A percentile compares a stretch with the other conserved stretches of the same genome.
These are phyloP conservation scores for Caenorhabditis sp. DNA, from an alignment of 2,888 invertebrate genomes.

Conservation along the genomic window DNA sequence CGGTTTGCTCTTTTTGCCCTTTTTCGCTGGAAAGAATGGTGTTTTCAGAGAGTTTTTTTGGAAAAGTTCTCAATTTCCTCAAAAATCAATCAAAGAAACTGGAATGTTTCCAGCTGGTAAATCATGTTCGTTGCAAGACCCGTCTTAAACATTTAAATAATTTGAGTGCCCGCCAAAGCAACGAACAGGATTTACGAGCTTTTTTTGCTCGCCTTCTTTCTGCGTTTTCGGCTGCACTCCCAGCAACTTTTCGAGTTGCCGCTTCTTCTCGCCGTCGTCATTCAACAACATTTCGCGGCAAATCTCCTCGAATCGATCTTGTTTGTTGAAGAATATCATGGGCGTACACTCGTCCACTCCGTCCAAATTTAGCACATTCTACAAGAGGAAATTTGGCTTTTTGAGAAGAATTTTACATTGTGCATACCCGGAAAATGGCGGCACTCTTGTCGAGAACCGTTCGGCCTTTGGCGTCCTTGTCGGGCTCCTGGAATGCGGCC, in stretches of 20 bases:
- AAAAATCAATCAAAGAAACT: no score
- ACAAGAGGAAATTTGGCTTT: conserved; percentile 10
- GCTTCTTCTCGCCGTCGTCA: conserved; percentile 49
- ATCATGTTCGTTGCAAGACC: no score
- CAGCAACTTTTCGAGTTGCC: conserved; percentile 42
- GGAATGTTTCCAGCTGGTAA: no score
- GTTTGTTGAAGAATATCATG: conserved; percentile 77
- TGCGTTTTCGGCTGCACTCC: conserved; percentile 44
- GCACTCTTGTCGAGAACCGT: conserved; percentile 74
- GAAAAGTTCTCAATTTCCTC: no score
- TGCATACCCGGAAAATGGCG: conserved; percentile 51
- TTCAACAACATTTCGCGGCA: conserved; percentile 50
- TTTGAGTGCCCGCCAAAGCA: no score
- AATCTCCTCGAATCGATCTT: conserved; percentile 73
- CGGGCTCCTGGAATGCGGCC: conserved; percentile 73
- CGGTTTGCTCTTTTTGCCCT: conserved; percentile 41
- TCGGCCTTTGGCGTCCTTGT: conserved; percentile 64
- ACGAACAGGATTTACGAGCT: no score
- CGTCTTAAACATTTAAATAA: no score
- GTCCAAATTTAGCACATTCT: conserved; percentile 65
- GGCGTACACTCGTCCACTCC: conserved; percentile 71
- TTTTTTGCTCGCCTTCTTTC: conserved; percentile 50
- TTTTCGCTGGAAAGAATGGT: no score
- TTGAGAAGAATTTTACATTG: not conserved
- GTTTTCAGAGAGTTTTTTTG: no score